Base-by-base conservation (phyloP, 1,140 invertebrate genomes). In the Andricus grossulariae region DNA sequence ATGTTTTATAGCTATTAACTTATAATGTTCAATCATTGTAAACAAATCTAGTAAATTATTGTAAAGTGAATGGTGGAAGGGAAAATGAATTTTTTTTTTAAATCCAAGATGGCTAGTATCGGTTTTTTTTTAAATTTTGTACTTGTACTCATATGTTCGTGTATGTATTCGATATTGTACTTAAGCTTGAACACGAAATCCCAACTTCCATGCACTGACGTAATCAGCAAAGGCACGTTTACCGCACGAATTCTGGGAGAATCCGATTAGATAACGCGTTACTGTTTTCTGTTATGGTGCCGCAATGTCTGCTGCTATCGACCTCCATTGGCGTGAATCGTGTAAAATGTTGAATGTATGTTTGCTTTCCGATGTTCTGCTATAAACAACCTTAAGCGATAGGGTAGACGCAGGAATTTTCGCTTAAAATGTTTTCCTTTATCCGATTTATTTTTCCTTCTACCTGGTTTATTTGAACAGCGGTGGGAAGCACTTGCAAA, bases 211-310 rank as follows among this genome's bases (percentile, higher is more conserved):
- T 60, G 57, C 13, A 60, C 32, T 32, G 39, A 66, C 25, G 60
- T n/a, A 66, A 66, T 66, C 60, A 39, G 21, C 25, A n/a, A 25
- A 15, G 25, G 15, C 21, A 60, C 57, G 32, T 60, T 66, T 66
- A 39, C 60, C 32, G 39, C 25, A 32, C 15, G 60, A 66, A 66
- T 66, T 66, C 60, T 32, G 25, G 4, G 13, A 32, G 60, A 66
- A 66, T 66, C 60, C 52, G 76, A 77, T 66, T 73, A 77, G 72
- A 77, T 73, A 76, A 76, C 52, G 15, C 15, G 52, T 21, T 25
- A 19, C 39, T 73, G 55, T 73, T 71, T 73, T 76, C 66, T 73
- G 51, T 73, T 73, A 73, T 77, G 76, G 76, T 77, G 76, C 76
- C 76, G 50, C 19, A 16, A 50, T 60, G 76, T 77, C 76, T 77